Base-by-base conservation (phyloP, 1,140 invertebrate species). In the Microplitis demolitor region DNA sequence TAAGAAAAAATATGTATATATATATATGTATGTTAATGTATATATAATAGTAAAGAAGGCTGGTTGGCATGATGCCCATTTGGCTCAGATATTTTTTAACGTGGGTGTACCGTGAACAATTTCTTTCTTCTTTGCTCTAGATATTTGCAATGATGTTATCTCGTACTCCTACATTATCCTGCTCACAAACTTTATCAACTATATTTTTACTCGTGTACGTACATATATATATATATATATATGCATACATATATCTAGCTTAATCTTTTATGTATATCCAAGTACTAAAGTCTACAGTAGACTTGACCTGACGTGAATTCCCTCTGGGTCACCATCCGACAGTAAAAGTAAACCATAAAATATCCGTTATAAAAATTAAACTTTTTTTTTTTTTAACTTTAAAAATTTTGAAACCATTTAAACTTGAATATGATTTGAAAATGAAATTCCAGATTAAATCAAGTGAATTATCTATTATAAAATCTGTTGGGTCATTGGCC, bases 11-110 rank as follows among this genome's bases (percentile, higher is more conserved):
- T 51, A 51, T 51, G 33, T 16, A 45, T 51, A 16, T 11, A 11
- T 13, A 3, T 31, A 53, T 45, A 45, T 45, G 2, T 24, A 24
- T 24, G 24, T 24, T 24, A 45, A 45, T 11, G 39, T 45, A 11
- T 45, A 45, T 11, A 45, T 45, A 45, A 45, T 45, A 45, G 39
- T 8, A 8, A 45, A 45, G 39, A 45, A 45, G 8, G 39, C 8
- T 45, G 39, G 5, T 64, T 64, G 62, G 62, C 62, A 33, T 11
- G 35, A 39, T 37, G 62, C 62, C 62, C 62, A 64, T 8, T 64
- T 64, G 62, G 62, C 62, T 64, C 35, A 16, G 62, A 64, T 39
- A 14, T n/a, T n/a, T n/a, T 37, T 24, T 33, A 33, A 31, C 58
- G 58, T 16, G 58, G 58, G 58, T 24, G 37, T 39, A 64, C n/a